A percentile compares a stretch with the other conserved stretches of the same genome.
These are phyloP conservation scores for Thalassarche chlororhynchos DNA, from an alignment of 2,113 vertebrate genomes.

Conservation along the genomic window DNA sequence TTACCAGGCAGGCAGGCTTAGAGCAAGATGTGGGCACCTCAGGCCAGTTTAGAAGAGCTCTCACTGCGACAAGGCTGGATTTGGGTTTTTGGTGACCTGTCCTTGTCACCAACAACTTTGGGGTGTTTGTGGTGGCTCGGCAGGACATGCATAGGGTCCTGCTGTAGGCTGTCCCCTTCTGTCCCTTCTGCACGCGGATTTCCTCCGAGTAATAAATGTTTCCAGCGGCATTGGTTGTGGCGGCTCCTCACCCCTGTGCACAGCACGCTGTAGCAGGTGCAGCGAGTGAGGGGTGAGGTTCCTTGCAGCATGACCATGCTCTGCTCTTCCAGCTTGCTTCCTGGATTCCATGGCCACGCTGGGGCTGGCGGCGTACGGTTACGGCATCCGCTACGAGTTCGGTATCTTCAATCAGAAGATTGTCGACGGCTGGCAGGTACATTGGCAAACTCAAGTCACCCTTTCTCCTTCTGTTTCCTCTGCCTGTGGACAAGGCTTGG, in stretches of 20 bases:
- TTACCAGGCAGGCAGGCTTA: neutral
- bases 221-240: neutral
- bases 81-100: neutral
- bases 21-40: neutral
- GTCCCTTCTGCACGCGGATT: neutral
- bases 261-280: rapidly evolving
- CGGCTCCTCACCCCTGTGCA: neutral
- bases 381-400: constrained; percentile 92
- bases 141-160: neutral
- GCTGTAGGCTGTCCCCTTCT: neutral
- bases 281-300: rapidly evolving
- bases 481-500: neutral
- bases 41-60: neutral
- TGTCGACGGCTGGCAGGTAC: constrained; percentile 86
- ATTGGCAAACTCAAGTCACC: neutral
- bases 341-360: constrained; percentile 89
- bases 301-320: neutral
- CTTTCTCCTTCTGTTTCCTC: neutral
- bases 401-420: constrained; percentile 93
- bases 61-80: neutral
- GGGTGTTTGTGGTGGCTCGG: neutral
- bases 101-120: neutral
- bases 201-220: neutral
- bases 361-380: constrained; percentile 87
- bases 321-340: constrained; percentile 84